Conservation (phyloP, 2,797 vertebrate species). For the Uromys caudimaculatus region DNA sequence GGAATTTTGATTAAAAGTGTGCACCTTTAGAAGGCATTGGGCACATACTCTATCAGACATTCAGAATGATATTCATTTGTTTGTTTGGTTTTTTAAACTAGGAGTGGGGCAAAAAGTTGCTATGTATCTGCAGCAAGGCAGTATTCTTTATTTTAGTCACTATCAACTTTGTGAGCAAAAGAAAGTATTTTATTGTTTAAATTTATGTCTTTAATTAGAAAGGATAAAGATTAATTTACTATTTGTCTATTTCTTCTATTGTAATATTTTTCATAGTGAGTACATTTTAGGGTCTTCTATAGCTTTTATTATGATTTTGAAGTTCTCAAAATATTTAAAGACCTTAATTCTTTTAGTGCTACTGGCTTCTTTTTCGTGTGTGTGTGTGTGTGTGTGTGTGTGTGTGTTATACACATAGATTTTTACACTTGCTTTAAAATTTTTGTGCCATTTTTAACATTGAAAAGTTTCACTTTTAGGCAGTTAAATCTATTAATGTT, state of each 20-base stretch:
- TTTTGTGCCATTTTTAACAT: constrained; percentile 42
- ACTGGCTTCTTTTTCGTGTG: neutral
- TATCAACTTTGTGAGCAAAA: neutral
- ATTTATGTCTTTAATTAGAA: neutral
- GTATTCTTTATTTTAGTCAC: neutral
- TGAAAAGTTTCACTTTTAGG: neutral
- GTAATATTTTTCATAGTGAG: constrained; percentile 23
- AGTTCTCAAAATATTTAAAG: neutral
- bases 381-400: neutral
- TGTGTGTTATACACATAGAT: neutral
- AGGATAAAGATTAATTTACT: neutral
- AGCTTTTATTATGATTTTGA: constrained; percentile 10
- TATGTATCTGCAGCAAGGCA: neutral
- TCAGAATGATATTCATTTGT: neutral
- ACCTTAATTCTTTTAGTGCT: neutral
- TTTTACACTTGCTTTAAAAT: constrained; percentile 20
- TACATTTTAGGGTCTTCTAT: constrained; percentile 25
- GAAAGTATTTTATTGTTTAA: neutral
- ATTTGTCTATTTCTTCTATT: constrained; percentile 23
- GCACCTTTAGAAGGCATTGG: neutral
- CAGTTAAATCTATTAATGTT: neutral
- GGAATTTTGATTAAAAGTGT: neutral
- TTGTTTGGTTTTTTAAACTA: too few species aligned
- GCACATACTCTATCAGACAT: neutral
- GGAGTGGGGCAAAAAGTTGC: neutral